Evolutionary conservation across 2,113 vertebrate species (phyloP).

Genomic region (Cricetomys ansorgei): DNA sequence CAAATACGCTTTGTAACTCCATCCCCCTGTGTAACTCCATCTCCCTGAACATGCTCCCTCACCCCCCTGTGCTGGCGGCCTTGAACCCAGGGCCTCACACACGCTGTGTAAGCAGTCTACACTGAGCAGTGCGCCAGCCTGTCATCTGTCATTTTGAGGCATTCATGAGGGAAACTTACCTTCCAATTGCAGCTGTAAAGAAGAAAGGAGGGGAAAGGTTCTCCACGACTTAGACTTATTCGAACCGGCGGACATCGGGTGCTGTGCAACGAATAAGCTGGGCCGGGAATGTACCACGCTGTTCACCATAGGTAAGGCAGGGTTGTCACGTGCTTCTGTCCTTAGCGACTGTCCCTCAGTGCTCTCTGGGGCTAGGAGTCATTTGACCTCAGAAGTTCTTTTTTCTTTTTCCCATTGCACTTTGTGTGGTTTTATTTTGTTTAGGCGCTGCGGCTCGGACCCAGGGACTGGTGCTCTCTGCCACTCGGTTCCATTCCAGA

Average conservation of each 20-base stretch:
- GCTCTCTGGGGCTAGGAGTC: not conserved
- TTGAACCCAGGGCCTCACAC: not conserved
- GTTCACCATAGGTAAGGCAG: constrained; percentile 87
- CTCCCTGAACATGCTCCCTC: not conserved
- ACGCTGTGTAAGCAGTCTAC: not conserved
- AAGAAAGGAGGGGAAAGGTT: constrained; percentile 73
- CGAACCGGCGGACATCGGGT: constrained; percentile 82
- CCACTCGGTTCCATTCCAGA: not conserved
- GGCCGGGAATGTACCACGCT: constrained; percentile 85
- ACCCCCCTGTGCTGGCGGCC: not conserved
- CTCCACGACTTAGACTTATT: constrained; percentile 77
- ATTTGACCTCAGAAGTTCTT: not conserved
- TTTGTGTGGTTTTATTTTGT: not conserved
- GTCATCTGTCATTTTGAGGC: constrained; percentile 51
- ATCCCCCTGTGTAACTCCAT: constrained; percentile 62
- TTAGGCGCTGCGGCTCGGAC: not conserved
- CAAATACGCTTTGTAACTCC: constrained; percentile 56
- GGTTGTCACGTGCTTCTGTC: not conserved
- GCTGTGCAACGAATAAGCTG: constrained; percentile 87
- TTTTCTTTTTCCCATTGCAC: not conserved
- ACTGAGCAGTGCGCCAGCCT: not conserved
- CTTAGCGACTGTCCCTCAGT: not conserved
- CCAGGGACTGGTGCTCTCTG: not conserved
- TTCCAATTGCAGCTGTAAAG: constrained; percentile 85
- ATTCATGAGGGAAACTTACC: constrained; percentile 62